Conservation (phyloP, 2,797 vertebrate species). For the Gastrophryne carolinensis region DNA sequence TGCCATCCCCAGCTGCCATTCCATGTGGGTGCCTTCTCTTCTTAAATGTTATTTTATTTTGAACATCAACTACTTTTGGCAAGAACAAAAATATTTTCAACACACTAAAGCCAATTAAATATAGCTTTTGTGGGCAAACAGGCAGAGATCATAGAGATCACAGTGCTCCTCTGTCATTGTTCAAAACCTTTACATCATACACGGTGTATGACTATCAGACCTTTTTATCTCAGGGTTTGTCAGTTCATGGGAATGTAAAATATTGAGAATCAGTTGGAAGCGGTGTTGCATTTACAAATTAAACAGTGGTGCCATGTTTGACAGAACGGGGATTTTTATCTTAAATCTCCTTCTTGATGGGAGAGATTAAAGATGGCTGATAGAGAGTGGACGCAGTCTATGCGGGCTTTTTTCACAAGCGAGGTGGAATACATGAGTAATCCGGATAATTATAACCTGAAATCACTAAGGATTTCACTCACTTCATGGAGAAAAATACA, state of each 20-base stretch:
- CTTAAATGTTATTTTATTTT: no score
- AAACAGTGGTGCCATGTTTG: conserved; percentile 2
- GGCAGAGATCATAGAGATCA: background rate
- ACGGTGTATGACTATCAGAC: conserved; percentile 16
- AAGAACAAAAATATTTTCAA: background rate
- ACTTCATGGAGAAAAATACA: background rate
- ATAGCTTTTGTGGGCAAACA: background rate
- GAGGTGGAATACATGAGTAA: conserved; percentile 1
- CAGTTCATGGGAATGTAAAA: conserved; percentile 8
- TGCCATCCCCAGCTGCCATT: no score
- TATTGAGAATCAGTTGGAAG: conserved; percentile 21
- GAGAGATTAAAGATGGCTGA: conserved; percentile 19
- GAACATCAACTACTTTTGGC: background rate
- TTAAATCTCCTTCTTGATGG: conserved; percentile 22
- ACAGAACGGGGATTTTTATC: conserved; percentile 24
- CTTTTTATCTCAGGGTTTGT: conserved; percentile 1
- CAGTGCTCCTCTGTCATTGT: background rate
- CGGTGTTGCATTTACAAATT: conserved; percentile 30
- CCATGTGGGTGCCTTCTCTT: no score
- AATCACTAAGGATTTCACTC: conserved; percentile 4
- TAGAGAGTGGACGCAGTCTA: background rate
- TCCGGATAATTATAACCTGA: background rate
- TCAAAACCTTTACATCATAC: background rate
- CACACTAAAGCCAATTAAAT: background rate
- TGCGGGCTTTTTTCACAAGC: background rate